Conservation (phyloP, 2,888 invertebrate species). For the Pharmacophagus antenor region DNA sequence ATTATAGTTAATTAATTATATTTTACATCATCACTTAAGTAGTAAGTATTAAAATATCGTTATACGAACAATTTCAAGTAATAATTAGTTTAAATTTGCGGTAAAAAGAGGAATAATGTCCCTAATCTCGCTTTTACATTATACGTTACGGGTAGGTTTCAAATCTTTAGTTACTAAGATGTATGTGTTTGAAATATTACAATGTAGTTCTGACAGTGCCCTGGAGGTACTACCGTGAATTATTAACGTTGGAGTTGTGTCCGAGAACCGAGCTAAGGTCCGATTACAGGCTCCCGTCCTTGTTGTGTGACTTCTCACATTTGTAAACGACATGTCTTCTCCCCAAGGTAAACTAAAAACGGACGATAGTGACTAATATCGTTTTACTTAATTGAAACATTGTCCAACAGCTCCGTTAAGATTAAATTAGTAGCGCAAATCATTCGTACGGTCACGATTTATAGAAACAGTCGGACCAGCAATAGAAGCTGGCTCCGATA, state of each 20-base stretch:
- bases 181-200: constrained; percentile 23
- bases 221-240: constrained; percentile 36
- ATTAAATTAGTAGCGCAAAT: constrained; percentile 45
- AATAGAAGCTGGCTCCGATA: constrained; percentile 24
- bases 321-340: constrained; percentile 54
- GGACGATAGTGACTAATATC: constrained; percentile 45
- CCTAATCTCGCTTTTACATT: background rate
- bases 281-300: constrained; percentile 36
- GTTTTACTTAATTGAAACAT: constrained; percentile 58
- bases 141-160: background rate
- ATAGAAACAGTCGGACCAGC: constrained; percentile 38
- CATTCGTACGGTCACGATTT: constrained; percentile 47
- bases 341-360: constrained; percentile 54
- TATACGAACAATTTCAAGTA: too few species aligned
- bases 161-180: background rate
- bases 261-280: constrained; percentile 36
- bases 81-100: too few species aligned
- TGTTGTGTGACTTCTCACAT: constrained; percentile 73
- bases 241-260: constrained; percentile 38
- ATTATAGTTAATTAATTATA: too few species aligned
- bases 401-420: constrained; percentile 47
- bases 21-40: too few species aligned
- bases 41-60: too few species aligned
- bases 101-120: background rate
- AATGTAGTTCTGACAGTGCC: constrained; percentile 29